These are phyloP conservation scores for Pristionchus arcanus DNA, from an alignment of 2,888 invertebrate genomes.

Conservation along the genomic window DNA sequence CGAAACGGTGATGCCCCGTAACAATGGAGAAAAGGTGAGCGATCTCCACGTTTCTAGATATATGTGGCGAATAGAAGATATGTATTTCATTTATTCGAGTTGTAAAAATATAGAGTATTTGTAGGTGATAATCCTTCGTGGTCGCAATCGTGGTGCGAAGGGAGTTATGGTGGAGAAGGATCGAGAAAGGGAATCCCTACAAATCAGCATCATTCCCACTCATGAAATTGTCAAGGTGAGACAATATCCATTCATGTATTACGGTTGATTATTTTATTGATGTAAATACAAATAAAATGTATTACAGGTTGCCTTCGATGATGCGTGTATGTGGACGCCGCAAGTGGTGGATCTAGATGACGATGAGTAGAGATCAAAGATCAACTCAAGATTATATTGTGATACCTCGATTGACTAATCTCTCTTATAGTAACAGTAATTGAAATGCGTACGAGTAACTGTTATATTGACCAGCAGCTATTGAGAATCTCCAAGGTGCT, in stretches of 20 bases:
- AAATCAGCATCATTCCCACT: not conserved
- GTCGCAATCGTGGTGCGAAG: constrained; percentile 60
- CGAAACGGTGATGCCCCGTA: constrained; percentile 69
- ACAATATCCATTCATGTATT: not conserved
- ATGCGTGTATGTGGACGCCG: constrained; percentile 63
- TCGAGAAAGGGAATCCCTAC: not conserved
- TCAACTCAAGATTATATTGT: constrained; percentile 24
- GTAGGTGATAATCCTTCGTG: constrained; percentile 65
- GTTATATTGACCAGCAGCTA: not conserved
- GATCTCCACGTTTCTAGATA: not conserved
- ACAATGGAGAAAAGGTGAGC: constrained; percentile 62
- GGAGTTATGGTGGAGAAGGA: constrained; percentile 66
- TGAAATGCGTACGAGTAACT: constrained; percentile 6
- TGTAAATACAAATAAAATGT: not conserved
- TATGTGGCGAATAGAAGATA: no score
- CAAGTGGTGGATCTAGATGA: constrained; percentile 49
- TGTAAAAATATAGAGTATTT: not conserved
- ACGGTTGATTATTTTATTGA: not conserved
- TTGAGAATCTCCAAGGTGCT: not conserved
- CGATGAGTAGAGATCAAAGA: constrained; percentile 52
- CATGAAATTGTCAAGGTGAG: constrained; percentile 51
- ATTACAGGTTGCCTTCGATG: constrained; percentile 63
- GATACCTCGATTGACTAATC: constrained; percentile 30
- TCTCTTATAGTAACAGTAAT: not conserved
- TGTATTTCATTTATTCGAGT: not conserved